Conservation (phyloP, 2,888 invertebrate genomes). For the Caenorhabditis sp. region DNA sequence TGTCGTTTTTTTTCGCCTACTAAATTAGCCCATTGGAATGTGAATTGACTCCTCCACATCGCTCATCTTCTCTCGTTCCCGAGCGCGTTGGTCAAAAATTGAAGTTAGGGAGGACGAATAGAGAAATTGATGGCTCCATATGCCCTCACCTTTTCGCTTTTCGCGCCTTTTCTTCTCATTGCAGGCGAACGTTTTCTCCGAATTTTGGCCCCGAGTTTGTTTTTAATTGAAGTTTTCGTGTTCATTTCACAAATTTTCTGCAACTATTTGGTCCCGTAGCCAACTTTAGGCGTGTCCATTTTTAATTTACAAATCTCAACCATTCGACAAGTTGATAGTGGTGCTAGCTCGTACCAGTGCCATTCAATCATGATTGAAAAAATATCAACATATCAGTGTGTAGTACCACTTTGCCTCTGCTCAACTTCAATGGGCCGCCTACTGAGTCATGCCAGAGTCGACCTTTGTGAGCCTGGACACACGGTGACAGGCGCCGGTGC, state of each 20-base stretch:
- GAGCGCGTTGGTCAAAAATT: background rate
- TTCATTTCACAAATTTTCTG: no score
- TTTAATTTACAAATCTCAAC: background rate
- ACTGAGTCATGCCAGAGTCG: slow-evolving; percentile 34
- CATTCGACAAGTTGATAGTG: background rate
- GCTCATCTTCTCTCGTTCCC: background rate
- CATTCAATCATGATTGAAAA: slow-evolving; percentile 54
- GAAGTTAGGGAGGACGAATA: slow-evolving; percentile 7
- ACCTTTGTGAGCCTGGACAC: slow-evolving; percentile 43
- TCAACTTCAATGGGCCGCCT: slow-evolving; percentile 51
- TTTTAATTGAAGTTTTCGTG: slow-evolving; percentile 18
- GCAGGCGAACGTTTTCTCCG: background rate
- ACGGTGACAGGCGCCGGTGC: slow-evolving; percentile 52
- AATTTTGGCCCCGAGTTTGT: background rate
- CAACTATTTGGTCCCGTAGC: background rate
- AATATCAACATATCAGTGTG: slow-evolving; percentile 55
- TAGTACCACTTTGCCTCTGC: slow-evolving; percentile 55
- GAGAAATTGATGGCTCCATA: slow-evolving; percentile 25
- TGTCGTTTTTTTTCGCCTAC: slow-evolving; percentile 9
- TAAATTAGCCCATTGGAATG: slow-evolving; percentile 6
- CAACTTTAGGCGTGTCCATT: background rate
- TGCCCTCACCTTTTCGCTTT: slow-evolving; percentile 2
- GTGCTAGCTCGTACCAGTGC: slow-evolving; percentile 53
- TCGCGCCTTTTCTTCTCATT: background rate
- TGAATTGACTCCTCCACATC: slow-evolving; percentile 8